Evolutionary conservation across 1,140 invertebrate genomes (phyloP).

Genomic region (Euwallacea fornicatus): DNA sequence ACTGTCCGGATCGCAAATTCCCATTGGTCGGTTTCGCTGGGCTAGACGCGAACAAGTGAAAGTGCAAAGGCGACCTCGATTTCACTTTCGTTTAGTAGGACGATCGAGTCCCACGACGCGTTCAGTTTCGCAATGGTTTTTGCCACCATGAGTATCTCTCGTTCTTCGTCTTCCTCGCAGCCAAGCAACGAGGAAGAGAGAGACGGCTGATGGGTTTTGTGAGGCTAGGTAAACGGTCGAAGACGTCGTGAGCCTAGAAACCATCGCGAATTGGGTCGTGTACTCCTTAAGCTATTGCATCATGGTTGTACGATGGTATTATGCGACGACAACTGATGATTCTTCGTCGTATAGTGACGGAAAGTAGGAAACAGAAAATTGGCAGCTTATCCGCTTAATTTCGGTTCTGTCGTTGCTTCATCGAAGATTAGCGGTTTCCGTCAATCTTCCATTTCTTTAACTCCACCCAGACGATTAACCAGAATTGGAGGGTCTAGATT

Average conservation of each 20-base stretch:
- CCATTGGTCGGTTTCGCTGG: slow-evolving; percentile 49
- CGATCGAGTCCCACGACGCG: slow-evolving; percentile 54
- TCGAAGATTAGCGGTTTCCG: too few species aligned
- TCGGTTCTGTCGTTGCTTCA: too few species aligned
- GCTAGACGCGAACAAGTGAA: slow-evolving; percentile 55
- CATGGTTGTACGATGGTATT: slow-evolving; percentile 45
- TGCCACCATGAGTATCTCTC: slow-evolving; percentile 35
- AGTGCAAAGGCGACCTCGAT: slow-evolving; percentile 56
- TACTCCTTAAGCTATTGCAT: slow-evolving; percentile 52
- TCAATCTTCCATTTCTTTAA: too few species aligned
- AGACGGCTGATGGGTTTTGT: slow-evolving; percentile 31
- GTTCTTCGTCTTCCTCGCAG: slow-evolving; percentile 35
- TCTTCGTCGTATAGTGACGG: slow-evolving; percentile 35
- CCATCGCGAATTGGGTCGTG: slow-evolving; percentile 53
- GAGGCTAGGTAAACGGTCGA: slow-evolving; percentile 28
- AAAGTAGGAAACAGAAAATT: slow-evolving; percentile 34
- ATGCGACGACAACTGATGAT: slow-evolving; percentile 43
- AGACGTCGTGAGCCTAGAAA: slow-evolving; percentile 49
- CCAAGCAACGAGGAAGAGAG: not conserved
- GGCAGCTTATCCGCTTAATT: slow-evolving; percentile 14
- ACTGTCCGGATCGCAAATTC: slow-evolving; percentile 38
- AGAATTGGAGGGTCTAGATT: too few species aligned
- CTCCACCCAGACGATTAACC: too few species aligned
- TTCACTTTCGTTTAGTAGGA: slow-evolving; percentile 56
- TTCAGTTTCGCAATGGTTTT: slow-evolving; percentile 44